Conservation (phyloP, 2,113 vertebrate species). For the Pantherophis guttatus region DNA sequence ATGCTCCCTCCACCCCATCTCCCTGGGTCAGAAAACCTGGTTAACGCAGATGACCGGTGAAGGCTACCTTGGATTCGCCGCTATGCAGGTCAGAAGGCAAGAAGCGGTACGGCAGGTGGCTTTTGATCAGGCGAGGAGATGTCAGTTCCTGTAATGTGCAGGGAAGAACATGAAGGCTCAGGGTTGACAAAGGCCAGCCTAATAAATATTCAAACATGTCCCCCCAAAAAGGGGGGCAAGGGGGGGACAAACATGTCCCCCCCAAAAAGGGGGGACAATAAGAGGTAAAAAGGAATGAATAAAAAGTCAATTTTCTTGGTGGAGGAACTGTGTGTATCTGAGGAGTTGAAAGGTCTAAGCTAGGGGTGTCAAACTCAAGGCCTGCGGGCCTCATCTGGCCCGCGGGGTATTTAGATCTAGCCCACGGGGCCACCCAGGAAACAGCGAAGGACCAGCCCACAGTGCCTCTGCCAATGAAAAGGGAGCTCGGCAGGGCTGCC, state of each 20-base stretch:
- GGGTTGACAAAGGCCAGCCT: neutral
- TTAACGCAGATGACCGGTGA: neutral
- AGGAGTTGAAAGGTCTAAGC: neutral
- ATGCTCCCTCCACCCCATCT: neutral
- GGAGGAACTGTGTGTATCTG: neutral
- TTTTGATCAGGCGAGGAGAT: constrained; percentile 95
- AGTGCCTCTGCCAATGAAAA: no score
- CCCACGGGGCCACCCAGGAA: no score
- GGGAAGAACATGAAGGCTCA: neutral
- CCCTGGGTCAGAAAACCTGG: constrained; percentile 4
- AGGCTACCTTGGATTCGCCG: constrained; percentile 90
- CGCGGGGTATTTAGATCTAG: no score
- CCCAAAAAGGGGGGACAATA: neutral
- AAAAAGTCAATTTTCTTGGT: neutral
- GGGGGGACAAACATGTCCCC: no score
- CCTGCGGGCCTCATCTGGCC: no score
- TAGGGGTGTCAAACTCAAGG: no score
- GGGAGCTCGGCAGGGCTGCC: no score
- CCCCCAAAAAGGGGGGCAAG: no score
- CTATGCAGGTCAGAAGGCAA: constrained; percentile 92
- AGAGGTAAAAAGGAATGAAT: neutral
- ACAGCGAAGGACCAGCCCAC: no score
- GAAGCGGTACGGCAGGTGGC: constrained; percentile 93
- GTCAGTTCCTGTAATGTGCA: constrained; percentile 83
- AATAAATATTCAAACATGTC: neutral